These are phyloP conservation scores for Chaenogobius annularis DNA, from an alignment of 2,113 vertebrate species.

Conservation along the genomic window DNA sequence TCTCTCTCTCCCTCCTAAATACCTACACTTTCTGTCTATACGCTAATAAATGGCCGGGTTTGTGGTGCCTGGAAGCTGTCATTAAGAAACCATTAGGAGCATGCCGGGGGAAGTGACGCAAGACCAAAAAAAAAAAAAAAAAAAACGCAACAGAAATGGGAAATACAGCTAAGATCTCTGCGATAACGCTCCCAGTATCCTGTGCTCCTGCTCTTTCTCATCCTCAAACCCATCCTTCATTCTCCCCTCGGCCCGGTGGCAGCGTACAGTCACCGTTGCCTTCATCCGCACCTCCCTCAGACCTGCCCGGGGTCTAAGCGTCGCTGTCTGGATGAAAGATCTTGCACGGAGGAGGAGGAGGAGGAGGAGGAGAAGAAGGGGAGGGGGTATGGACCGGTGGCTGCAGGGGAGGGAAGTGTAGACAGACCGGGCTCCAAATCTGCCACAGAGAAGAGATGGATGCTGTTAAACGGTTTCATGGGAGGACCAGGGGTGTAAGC, in stretches of 20 bases:
- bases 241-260: constrained; percentile 22
- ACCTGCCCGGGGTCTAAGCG: constrained; percentile 30
- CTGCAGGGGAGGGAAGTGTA: constrained; percentile 39
- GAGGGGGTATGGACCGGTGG: constrained; percentile 17
- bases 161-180: constrained; percentile 51
- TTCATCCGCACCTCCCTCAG: constrained; percentile 41
- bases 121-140: constrained; percentile 48
- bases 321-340: constrained; percentile 57
- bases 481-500: neutral
- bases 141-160: constrained; percentile 41
- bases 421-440: constrained; percentile 39
- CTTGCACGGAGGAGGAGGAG: constrained; percentile 32
- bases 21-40: constrained; percentile 43
- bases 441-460: constrained; percentile 40
- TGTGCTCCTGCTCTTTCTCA: constrained; percentile 35
- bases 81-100: constrained; percentile 76
- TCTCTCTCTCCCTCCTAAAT: constrained; percentile 31
- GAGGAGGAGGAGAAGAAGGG: constrained; percentile 1
- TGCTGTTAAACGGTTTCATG: constrained; percentile 17
- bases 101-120: constrained; percentile 56
- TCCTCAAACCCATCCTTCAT: constrained; percentile 32
- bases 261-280: constrained; percentile 41
- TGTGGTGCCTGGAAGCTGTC: constrained; percentile 74
- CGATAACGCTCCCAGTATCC: constrained; percentile 42
- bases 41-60: constrained; percentile 70